Conservation (phyloP, 2,888 invertebrate species). For the Aplocera efformata region DNA sequence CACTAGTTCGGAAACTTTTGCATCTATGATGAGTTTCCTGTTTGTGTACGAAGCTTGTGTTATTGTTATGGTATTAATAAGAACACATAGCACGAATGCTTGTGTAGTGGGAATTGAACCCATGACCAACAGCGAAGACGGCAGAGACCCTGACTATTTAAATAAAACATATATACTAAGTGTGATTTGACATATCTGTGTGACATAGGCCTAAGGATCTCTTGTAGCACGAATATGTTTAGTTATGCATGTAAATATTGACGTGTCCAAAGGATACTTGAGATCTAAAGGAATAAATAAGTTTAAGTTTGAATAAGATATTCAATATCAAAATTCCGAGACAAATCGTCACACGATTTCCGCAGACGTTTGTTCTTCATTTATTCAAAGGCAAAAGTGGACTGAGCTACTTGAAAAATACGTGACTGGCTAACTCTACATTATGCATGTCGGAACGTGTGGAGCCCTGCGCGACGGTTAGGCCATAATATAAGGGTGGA, state of each 20-base stretch:
- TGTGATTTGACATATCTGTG: too few species aligned
- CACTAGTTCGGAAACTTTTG: not conserved
- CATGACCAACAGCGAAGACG: too few species aligned
- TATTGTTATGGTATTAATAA: constrained; percentile 13
- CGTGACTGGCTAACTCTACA: constrained; percentile 67
- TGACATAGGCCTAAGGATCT: too few species aligned
- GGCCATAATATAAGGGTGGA: constrained; percentile 25
- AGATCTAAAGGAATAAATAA: too few species aligned
- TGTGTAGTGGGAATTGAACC: too few species aligned
- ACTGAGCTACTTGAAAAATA: constrained; percentile 69
- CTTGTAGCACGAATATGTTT: too few species aligned
- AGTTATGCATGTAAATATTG: too few species aligned
- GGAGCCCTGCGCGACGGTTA: constrained; percentile 27
- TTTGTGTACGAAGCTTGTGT: constrained; percentile 17
- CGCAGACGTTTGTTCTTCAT: constrained; percentile 62
- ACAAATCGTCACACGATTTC: constrained; percentile 54
- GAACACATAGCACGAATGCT: too few species aligned
- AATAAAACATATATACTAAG: too few species aligned
- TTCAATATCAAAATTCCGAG: constrained; percentile 29
- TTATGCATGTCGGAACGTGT: constrained; percentile 53
- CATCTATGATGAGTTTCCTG: constrained; percentile 15
- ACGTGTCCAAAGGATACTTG: too few species aligned
- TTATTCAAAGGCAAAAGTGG: constrained; percentile 72
- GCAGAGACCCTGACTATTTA: too few species aligned
- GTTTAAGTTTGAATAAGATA: too few species aligned